phyloP scores from a whole-genome alignment of 2,797 vertebrate species.

The Hyperoplus immaculatus region DNA sequence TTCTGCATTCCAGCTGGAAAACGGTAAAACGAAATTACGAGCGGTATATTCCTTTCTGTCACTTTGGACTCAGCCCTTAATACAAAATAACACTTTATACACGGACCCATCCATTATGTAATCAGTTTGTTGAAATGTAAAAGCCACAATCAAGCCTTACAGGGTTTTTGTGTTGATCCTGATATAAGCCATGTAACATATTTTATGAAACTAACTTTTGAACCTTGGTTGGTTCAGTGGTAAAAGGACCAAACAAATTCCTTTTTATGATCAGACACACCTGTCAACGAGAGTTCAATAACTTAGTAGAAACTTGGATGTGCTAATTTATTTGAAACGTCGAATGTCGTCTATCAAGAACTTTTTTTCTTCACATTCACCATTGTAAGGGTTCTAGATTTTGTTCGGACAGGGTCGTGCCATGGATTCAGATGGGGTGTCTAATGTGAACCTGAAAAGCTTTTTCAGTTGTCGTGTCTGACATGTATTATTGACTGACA shows the following conservation, averaged over 20 bases:
- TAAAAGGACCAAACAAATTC: neutral
- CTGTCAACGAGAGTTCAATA: neutral
- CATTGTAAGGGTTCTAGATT: neutral
- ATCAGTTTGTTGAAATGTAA: neutral
- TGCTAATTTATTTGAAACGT: neutral
- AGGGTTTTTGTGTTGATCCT: neutral
- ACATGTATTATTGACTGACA: constrained; percentile 21
- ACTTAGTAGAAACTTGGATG: neutral
- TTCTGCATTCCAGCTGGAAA: no score
- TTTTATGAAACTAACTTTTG: neutral
- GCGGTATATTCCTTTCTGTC: no score
- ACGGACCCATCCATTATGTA: no score
- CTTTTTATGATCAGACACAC: neutral
- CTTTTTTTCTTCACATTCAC: neutral
- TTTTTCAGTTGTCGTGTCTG: constrained; percentile 9
- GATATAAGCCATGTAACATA: neutral
- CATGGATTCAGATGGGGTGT: neutral
- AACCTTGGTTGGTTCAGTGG: neutral
- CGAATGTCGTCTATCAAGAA: neutral
- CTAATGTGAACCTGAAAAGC: constrained; percentile 1
- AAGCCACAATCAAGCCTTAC: neutral
- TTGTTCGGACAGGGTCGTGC: neutral
- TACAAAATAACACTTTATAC: no score
- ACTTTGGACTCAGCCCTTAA: no score
- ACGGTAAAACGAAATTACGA: no score